Base-by-base conservation (phyloP, 2,888 invertebrate species). In the Cheilosia vulpina region DNA sequence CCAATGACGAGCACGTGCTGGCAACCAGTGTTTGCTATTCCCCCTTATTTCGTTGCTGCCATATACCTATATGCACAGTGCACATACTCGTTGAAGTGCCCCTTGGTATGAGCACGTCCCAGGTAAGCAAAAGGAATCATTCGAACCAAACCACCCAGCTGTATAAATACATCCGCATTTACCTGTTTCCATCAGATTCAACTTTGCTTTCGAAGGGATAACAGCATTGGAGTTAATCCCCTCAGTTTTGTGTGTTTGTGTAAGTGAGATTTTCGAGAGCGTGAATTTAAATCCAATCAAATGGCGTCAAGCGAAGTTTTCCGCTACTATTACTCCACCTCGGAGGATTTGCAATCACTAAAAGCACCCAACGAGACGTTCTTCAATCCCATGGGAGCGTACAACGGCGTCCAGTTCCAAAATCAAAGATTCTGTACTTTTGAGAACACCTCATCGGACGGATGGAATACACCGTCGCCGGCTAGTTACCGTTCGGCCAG, bases 391-490 rank as follows among this genome's bases (percentile, higher is more conserved):
- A 91, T 91, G 91, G 92, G 90, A 1, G 92, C 91, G 27, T 91
- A 91, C 68, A 91, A 89, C 88, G 63, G 68, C 31, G 75, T 73
- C 4, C 82, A 81, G 17, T 87, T 87, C 45, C 81, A 79, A 65
- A 90, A 89, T 80, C 88, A 89, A 82, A 92, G 92, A 55, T 92
- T 91, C 87, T 90, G 92, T 65, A 90, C 89, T n/a, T 91, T 91
- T 53, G 91, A 91, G 87, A 92, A 92, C 76, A 90, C 92, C 62
- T 92, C 91, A 34, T 92, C 92, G 3, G 92, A 92, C 88, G 92
- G 92, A 66, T 92, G 92, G 92, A 90, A 92, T 82, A 91, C 92
- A 7, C 92, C 92, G 0, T 92, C 92, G 47, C 92, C 92, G 31
- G 90, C 91, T 11, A 92, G 92, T 62, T 92, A 92, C 88, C 91